Conservation (phyloP, 92 coral and sea anemone genomes). For the Epizoanthus scotinus region DNA sequence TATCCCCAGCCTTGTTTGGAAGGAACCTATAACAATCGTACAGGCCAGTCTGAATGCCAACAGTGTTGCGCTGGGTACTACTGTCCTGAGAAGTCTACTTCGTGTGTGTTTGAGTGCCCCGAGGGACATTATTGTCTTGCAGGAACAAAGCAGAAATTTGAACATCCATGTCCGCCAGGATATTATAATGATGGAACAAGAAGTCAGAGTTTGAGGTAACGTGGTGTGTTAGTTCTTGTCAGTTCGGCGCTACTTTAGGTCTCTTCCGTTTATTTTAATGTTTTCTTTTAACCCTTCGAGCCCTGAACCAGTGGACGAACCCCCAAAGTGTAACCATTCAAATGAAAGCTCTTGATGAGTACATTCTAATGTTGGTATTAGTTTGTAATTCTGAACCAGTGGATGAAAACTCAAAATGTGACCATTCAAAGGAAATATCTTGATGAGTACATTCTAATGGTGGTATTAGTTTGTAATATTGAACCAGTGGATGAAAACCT, state of each 20-base stretch:
- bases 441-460: too few species aligned
- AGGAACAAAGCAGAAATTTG: conserved; percentile 75
- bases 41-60: conserved; percentile 86
- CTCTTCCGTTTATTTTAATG: background rate
- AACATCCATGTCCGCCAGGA: conserved; percentile 90
- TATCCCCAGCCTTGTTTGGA: conserved; percentile 84
- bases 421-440: too few species aligned
- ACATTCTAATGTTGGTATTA: too few species aligned
- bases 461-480: too few species aligned
- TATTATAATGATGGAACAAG: conserved; percentile 83
- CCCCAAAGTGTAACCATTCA: too few species aligned
- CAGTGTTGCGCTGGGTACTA: conserved; percentile 88
- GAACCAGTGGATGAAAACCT: too few species aligned
- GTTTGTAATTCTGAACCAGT: too few species aligned
- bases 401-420: too few species aligned
- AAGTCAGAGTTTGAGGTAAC: conserved; percentile 71
- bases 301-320: too few species aligned
- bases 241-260: too few species aligned
- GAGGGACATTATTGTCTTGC: conserved; percentile 82
- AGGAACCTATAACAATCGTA: conserved; percentile 92
- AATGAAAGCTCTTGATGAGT: too few species aligned
- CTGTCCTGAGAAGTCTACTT: conserved; percentile 84
- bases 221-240: background rate
- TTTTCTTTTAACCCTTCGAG: background rate
- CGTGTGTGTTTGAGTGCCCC: conserved; percentile 85